Evolutionary conservation across 1,140 invertebrate genomes (phyloP).

Genomic region (Nasonia vitripennis): DNA sequence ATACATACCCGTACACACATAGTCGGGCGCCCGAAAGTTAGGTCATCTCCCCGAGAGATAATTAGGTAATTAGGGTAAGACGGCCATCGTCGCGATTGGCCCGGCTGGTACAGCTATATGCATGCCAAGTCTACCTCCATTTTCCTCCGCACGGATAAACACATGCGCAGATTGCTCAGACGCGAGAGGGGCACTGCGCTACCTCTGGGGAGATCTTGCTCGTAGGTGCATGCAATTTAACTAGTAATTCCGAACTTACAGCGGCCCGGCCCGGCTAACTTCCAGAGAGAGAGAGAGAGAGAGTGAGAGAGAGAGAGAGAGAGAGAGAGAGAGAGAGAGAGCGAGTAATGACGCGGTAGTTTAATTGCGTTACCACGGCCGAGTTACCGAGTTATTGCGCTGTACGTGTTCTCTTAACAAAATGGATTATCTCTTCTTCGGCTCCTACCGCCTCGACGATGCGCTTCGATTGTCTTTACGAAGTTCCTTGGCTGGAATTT

Average conservation of each 20-base stretch:
- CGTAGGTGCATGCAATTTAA: slow-evolving; percentile 48
- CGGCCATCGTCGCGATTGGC: slow-evolving; percentile 16
- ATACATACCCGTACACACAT: neutral
- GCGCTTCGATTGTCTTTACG: slow-evolving; percentile 14
- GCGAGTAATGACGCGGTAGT: slow-evolving; percentile 43
- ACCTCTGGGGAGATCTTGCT: slow-evolving; percentile 39
- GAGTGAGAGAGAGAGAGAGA: too few relatives aligned
- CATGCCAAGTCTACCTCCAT: neutral
- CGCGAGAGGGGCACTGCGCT: neutral
- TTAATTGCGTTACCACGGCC: slow-evolving; percentile 47
- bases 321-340: slow-evolving; percentile 2
- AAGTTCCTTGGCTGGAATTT: neutral
- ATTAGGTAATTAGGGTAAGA: slow-evolving; percentile 48
- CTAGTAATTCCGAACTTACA: slow-evolving; percentile 53
- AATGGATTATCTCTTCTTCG: slow-evolving; percentile 46
- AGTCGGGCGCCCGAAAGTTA: slow-evolving; percentile 3
- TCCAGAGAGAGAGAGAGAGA: neutral
- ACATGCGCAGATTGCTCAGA: slow-evolving; percentile 35
- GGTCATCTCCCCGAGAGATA: slow-evolving; percentile 37
- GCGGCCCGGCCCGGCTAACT: neutral
- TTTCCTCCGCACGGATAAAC: slow-evolving; percentile 37
- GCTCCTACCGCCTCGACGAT: slow-evolving; percentile 2
- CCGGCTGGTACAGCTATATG: neutral
- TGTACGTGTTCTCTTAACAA: slow-evolving; percentile 31
- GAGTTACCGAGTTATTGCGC: slow-evolving; percentile 43